A percentile compares a stretch with the other conserved stretches of the same genome.
phyloP scores from a whole-genome alignment of 2,797 vertebrate species.

The Pseudopleuronectes americanus region DNA sequence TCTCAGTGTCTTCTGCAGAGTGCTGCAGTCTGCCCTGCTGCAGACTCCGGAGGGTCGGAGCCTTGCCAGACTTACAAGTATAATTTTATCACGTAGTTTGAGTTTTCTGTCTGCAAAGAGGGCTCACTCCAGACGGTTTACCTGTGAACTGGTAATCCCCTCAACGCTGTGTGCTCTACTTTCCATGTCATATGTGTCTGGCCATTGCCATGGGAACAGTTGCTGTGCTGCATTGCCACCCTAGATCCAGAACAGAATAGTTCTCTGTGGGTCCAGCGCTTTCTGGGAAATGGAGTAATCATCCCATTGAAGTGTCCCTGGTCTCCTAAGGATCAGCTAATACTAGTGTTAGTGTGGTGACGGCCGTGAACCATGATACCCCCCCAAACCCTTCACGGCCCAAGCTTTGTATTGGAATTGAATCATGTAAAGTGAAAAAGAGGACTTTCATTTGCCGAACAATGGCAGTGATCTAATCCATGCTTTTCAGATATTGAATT shows the following conservation, averaged over 20 bases:
- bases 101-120: slow-evolving; percentile 12
- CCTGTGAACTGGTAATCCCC: slow-evolving; percentile 41
- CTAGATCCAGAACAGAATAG: slow-evolving; percentile 57
- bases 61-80: slow-evolving; percentile 31
- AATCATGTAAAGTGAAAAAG: slow-evolving; percentile 45
- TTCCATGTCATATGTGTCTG: slow-evolving; percentile 48
- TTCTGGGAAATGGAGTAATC: slow-evolving; percentile 45
- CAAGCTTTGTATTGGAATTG: slow-evolving; percentile 43
- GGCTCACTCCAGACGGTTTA: slow-evolving; percentile 6
- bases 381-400: slow-evolving; percentile 12
- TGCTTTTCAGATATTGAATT: slow-evolving; percentile 66
- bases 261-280: slow-evolving; percentile 44
- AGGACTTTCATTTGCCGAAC: slow-evolving; percentile 61
- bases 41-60: slow-evolving; percentile 44
- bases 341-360: slow-evolving; percentile 16
- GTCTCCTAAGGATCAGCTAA: slow-evolving; percentile 39
- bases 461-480: slow-evolving; percentile 69
- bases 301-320: slow-evolving; percentile 54
- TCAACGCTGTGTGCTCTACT: slow-evolving; percentile 13
- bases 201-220: slow-evolving; percentile 73
- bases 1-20: slow-evolving; percentile 40
- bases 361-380: slow-evolving; percentile 2
- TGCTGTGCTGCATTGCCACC: slow-evolving; percentile 47
- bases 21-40: slow-evolving; percentile 40
- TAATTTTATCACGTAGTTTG: neutral